Conservation (phyloP, 2,113 vertebrate genomes). For the Neofelis nebulosa region DNA sequence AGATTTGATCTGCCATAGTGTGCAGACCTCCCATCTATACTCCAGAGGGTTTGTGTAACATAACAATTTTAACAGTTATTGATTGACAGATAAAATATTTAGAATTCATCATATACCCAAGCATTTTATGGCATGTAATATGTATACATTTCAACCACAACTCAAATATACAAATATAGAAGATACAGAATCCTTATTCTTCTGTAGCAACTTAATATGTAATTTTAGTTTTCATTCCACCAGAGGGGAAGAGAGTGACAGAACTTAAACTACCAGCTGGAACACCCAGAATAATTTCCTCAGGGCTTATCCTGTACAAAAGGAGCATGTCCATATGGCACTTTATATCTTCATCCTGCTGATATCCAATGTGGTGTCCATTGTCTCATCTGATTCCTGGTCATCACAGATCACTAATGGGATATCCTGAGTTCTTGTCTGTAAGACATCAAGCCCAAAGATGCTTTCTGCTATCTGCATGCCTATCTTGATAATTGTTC, state of each 20-base stretch:
- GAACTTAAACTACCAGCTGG: not conserved
- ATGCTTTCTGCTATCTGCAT: not conserved
- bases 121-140: not conserved
- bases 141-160: not conserved
- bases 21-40: not conserved
- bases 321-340: not conserved
- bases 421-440: not conserved
- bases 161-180: not conserved
- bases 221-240: not conserved
- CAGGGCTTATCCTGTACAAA: not conserved
- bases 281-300: not conserved
- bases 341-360: not conserved
- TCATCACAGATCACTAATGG: not conserved
- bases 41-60: not conserved
- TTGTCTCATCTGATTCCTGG: not conserved
- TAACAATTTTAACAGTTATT: not conserved
- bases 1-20: not conserved
- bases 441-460: not conserved
- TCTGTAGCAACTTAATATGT: not conserved
- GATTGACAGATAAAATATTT: not conserved
- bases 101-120: not conserved
- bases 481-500: not conserved
- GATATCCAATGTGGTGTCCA: not conserved
- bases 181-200: not conserved
- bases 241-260: not conserved